phyloP scores from a whole-genome alignment of 2,113 vertebrate genomes.

The Conger conger region DNA sequence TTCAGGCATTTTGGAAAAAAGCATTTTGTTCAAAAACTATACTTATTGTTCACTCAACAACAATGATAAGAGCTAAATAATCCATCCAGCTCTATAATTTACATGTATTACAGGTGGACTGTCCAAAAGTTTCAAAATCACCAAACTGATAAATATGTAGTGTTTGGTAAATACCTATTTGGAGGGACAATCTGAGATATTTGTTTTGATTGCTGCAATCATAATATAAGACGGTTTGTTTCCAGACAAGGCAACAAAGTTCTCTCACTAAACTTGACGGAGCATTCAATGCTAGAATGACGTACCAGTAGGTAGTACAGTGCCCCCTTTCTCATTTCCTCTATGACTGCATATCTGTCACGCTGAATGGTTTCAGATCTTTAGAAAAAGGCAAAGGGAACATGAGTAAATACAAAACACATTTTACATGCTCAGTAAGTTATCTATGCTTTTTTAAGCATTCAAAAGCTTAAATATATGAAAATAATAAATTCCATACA shows the following conservation, averaged over 20 bases:
- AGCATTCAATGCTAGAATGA: not conserved
- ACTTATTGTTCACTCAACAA: not conserved
- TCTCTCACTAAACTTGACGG: not conserved
- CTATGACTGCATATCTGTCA: too few species aligned
- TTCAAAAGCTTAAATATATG: too few species aligned
- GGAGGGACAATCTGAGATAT: not conserved
- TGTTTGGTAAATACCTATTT: constrained; percentile 1
- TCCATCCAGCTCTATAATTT: not conserved
- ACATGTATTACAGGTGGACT: constrained; percentile 12
- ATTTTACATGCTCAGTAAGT: too few species aligned
- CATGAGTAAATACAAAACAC: too few species aligned
- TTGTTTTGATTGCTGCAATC: not conserved
- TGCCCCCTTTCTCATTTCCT: too few species aligned
- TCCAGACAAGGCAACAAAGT: not conserved
- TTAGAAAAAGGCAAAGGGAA: too few species aligned
- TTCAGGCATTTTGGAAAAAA: not conserved
- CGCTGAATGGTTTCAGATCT: too few species aligned
- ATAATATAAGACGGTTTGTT: not conserved
- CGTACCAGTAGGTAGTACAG: not conserved
- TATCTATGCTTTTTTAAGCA: too few species aligned
- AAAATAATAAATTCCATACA: too few species aligned
- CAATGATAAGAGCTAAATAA: not conserved
- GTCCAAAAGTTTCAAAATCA: constrained; percentile 8
- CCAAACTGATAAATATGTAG: not conserved
- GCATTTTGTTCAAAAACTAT: not conserved